Evolutionary conservation across 2,888 invertebrate genomes (phyloP), one percentile per base, ranked within the genome.

Genomic region (Halictus ligatus): DNA sequence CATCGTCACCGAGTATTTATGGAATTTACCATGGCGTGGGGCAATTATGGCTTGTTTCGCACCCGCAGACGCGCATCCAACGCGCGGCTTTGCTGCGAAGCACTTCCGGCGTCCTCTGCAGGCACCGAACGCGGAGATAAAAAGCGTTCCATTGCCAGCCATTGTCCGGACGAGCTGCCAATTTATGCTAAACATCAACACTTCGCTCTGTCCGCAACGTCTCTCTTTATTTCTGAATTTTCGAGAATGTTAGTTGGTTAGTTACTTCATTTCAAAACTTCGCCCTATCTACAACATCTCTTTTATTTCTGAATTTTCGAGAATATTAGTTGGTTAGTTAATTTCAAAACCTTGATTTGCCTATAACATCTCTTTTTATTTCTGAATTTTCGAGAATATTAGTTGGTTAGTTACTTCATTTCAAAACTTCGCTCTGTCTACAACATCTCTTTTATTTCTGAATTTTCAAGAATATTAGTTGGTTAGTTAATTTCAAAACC

Each of bases 11-110:
- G 46, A 46, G 74, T 48, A 69, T 85, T 85, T 84, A 72, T 77
- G 82, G 77, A 74, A 82, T 84, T 84, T 58, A 50, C 73, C 82
- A 77, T 75, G 60, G 64, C 46, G 71, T 71, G 35, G 43, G 75
- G 73, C 73, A 74, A 82, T 82, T 69, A 77, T 76, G 54, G 73
- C 54, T 29, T 50, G 13, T 64, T 29, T 71, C 75, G 6, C 60
- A 18, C 8, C 29, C 50, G 43, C 67, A 50, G 40, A 35, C 46
- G 64, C 2, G 40, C 18, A 48, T 48, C 73, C 54, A 10, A 10
- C 40, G 69, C 69, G 40, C 21, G 21, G 43, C 82, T 82, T 76
- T 73, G 54, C 46, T 76, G 50, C 60, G 50, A 21, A 75, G 46
- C 75, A 40, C 64, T 83, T 50, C 43, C 43, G 72, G 43, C 46